Conservation (phyloP, 2,888 invertebrate species). For the Drosophila neonasuta region DNA sequence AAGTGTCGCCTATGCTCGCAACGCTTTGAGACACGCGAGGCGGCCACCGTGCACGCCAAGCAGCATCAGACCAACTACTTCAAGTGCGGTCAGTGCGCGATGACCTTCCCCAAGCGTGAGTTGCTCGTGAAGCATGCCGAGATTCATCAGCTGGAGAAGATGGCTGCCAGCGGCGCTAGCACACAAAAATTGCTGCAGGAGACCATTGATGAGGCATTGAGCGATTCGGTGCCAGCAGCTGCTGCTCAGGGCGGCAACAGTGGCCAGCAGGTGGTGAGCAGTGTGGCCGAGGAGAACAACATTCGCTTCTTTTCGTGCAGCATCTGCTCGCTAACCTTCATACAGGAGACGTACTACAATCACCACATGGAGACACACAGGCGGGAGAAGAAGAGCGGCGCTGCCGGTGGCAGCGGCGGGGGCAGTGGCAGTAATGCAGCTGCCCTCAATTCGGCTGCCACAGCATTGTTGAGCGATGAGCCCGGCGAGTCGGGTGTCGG, state of each 20-base stretch:
- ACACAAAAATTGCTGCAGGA: constrained; percentile 82
- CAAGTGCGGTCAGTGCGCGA: constrained; percentile 82
- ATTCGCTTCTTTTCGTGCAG: constrained; percentile 83
- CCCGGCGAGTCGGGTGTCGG: constrained; percentile 47
- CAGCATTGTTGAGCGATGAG: constrained; percentile 75
- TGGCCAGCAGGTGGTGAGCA: constrained; percentile 58
- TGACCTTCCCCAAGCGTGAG: constrained; percentile 82
- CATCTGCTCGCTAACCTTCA: constrained; percentile 82
- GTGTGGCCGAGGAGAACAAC: constrained; percentile 75
- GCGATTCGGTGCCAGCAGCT: constrained; percentile 78
- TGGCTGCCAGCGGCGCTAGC: constrained; percentile 37
- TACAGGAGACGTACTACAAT: constrained; percentile 82
- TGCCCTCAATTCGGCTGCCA: constrained; percentile 72
- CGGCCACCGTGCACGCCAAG: constrained; percentile 82
- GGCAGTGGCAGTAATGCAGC: constrained; percentile 42
- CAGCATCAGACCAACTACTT: constrained; percentile 82
- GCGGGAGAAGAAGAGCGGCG: constrained; percentile 70
- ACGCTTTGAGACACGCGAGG: constrained; percentile 82
- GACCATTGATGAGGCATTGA: constrained; percentile 82
- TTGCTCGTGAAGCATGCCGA: constrained; percentile 82
- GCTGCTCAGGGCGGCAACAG: constrained; percentile 67
- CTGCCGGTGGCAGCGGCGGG: constrained; percentile 42
- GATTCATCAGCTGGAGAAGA: constrained; percentile 78
- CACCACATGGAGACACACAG: constrained; percentile 83
- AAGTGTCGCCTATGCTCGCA: constrained; percentile 82